Conservation (phyloP, 2,797 vertebrate species). For the Sebastes vulpes region DNA sequence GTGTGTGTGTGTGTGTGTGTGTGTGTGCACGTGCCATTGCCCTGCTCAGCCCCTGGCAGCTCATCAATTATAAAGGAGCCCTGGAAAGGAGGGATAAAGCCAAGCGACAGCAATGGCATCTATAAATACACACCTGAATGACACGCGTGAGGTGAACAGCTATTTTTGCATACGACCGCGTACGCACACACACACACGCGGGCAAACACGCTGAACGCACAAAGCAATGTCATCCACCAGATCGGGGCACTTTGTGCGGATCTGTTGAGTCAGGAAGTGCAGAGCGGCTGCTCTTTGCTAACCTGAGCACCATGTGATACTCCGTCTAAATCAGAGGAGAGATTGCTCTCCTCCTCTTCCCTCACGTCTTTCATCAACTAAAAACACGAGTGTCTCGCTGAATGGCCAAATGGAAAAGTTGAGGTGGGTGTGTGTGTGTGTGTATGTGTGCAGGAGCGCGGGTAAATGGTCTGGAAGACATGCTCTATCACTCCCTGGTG, state of each 20-base stretch:
- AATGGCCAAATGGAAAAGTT: conserved; percentile 41
- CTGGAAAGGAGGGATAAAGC: conserved; percentile 61
- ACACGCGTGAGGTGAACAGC: conserved; percentile 57
- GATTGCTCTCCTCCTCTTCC: conserved; percentile 29
- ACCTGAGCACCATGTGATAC: conserved; percentile 40
- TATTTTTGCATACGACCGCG: conserved; percentile 62
- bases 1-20: too few species aligned
- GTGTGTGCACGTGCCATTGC: conserved; percentile 43
- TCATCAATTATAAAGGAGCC: conserved; percentile 83
- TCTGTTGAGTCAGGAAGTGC: conserved; percentile 41
- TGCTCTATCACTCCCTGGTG: conserved; percentile 30
- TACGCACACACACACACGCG: background rate
- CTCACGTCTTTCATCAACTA: conserved; percentile 46
- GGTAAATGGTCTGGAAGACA: conserved; percentile 13
- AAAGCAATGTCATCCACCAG: conserved; percentile 51
- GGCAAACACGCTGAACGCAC: background rate
- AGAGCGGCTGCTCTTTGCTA: conserved; percentile 23
- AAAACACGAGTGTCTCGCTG: conserved; percentile 39
- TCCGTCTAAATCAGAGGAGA: conserved; percentile 47
- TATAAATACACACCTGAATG: conserved; percentile 82
- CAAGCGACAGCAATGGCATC: conserved; percentile 64
- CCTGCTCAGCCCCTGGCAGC: conserved; percentile 65
- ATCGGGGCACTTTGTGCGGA: conserved; percentile 48
- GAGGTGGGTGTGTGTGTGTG: background rate
- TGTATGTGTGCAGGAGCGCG: background rate